Base-by-base conservation (phyloP, 2,797 vertebrate species). In the Myotis myotis region DNA sequence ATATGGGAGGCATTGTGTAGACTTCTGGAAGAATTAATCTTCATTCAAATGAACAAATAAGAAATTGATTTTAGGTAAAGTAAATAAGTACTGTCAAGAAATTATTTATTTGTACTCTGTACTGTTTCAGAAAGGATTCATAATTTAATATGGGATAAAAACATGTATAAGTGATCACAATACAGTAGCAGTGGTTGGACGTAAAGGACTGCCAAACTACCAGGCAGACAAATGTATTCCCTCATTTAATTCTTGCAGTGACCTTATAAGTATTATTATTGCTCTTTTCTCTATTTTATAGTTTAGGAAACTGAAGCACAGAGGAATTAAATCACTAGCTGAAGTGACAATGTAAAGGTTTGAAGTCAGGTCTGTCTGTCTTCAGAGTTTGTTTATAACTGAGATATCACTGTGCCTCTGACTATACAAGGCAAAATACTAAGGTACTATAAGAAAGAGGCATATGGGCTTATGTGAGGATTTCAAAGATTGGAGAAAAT, bases 21-120 rank as follows among this genome's bases (percentile, higher is more conserved):
- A 76, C 0, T 88, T 91, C 62, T 79, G 57, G 51, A 88, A 93
- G 74, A 93, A 95, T 71, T 80, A 53, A 78, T 96, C 38, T 94
- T 5, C 25, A 7, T 93, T 82, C 44, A 86, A 3, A 83, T 91
- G 41, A 88, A n/a, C 79, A 68, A 80, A 55, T 92, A 93, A 87
- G 62, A 89, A 55, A 85, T 33, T 41, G 36, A 70, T n/a, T 74
- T 92, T 41, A 86, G 79, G 30, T 41, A 74, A 95, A 88, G 11
- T 25, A 81, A 87, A 23, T 23, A 51, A 70, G 41, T 81, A 33
- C 17, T 87, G 60, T 81, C 13, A 89, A 41, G 36, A n/a, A 66
- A 57, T 72, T 79, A 53, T 91, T 64, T 36, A 51, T 91, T 66
- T n/a, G 55, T 51, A 53, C 10, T 25, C 70, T 41, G 1, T 53